phyloP scores from a whole-genome alignment of 23 tunicate genomes.

The Trididemnum miniatum region DNA sequence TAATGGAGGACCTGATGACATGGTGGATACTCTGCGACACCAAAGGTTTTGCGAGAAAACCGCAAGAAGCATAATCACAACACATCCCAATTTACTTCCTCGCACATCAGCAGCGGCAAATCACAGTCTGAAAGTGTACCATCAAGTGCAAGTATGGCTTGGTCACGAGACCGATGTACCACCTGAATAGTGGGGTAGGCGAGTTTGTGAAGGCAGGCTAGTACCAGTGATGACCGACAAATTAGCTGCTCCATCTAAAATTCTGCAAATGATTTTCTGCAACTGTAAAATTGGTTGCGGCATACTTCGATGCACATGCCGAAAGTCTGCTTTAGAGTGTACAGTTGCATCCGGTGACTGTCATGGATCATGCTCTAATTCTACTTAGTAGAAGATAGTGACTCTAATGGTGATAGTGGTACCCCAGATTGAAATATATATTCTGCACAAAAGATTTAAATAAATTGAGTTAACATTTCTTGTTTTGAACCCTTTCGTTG shows the following conservation, averaged over 20 bases:
- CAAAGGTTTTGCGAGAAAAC: constrained; percentile 1
- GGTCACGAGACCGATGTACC: constrained; percentile 6
- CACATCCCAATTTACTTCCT: background rate
- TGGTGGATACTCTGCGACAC: background rate
- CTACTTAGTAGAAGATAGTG: no score
- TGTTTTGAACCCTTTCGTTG: no score
- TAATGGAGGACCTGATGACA: constrained; percentile 1
- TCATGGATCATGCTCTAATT: no score
- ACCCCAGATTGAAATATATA: no score
- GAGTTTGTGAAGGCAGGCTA: constrained; percentile 14
- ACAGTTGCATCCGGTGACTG: no score
- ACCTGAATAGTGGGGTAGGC: constrained; percentile 25
- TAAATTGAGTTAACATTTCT: no score
- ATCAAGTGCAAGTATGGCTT: background rate
- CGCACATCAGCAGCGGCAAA: background rate
- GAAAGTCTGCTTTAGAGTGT: no score
- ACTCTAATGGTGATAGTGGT: no score
- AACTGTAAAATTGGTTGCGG: background rate
- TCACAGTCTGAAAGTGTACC: constrained; percentile 15
- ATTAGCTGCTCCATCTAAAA: background rate
- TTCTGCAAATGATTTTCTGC: constrained; percentile 12
- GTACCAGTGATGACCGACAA: constrained; percentile 11
- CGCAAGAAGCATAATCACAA: background rate
- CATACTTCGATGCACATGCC: constrained; percentile 18
- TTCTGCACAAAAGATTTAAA: no score